Percentiles rank a stretch among this genome's conserved stretches.
Conservation (phyloP, 2,797 vertebrate species). For the Poeciliopsis infans region DNA sequence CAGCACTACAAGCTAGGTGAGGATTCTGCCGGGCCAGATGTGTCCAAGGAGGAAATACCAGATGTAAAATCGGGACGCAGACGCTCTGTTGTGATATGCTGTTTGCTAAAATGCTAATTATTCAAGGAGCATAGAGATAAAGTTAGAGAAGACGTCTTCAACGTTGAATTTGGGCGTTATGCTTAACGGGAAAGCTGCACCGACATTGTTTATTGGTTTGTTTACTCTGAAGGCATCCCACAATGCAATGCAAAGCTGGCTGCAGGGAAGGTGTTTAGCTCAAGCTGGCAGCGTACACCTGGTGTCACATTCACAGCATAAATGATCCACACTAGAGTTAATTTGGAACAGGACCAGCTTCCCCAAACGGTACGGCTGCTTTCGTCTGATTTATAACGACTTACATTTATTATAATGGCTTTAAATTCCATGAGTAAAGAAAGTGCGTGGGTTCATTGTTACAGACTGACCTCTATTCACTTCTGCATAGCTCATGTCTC, state of each 20-base stretch:
- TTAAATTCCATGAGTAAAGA: background rate
- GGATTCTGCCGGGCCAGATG: background rate
- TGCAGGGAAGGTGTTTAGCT: background rate
- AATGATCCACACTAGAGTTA: background rate
- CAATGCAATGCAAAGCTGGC: background rate
- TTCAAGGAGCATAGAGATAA: background rate
- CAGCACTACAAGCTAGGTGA: background rate
- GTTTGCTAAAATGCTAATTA: background rate
- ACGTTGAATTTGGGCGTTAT: background rate
- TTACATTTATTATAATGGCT: background rate
- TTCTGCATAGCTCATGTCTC: background rate
- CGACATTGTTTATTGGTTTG: background rate
- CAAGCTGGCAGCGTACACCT: background rate
- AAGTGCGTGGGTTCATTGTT: background rate
- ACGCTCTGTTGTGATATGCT: background rate
- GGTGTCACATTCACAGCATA: background rate
- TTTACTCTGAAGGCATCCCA: background rate
- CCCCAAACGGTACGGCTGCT: background rate
- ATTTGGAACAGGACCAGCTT: background rate
- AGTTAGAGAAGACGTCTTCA: background rate
- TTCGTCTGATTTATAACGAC: background rate
- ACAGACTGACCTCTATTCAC: background rate
- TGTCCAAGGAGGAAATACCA: background rate
- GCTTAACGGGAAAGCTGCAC: background rate
- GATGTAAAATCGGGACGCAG: background rate